phyloP scores from a whole-genome alignment of 1,140 invertebrate genomes.

The Aphidius gifuensis region DNA sequence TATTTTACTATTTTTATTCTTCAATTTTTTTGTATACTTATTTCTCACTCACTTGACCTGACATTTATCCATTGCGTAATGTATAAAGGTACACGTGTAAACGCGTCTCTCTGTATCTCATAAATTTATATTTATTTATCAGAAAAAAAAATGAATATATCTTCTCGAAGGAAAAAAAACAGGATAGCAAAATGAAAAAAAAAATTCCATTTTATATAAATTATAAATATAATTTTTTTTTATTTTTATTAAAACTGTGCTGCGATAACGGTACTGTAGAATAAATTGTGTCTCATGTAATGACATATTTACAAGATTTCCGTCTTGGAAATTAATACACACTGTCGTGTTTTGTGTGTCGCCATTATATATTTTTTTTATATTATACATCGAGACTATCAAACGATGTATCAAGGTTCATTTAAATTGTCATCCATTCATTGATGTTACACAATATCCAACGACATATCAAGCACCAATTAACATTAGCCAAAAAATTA shows the following conservation, averaged over 20 bases:
- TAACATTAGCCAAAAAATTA: too few species aligned
- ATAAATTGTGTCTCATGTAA: constrained; percentile 4
- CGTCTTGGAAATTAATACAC: constrained; percentile 7
- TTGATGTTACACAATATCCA: background rate
- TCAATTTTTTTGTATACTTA: background rate
- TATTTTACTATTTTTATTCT: too few species aligned
- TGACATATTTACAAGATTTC: constrained; percentile 7
- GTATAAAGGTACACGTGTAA: constrained; percentile 3
- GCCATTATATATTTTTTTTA: too few species aligned
- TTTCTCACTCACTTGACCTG: constrained; percentile 11
- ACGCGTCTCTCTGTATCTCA: background rate
- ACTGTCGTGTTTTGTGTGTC: too few species aligned
- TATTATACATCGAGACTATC: too few species aligned
- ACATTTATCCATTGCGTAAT: constrained; percentile 4
- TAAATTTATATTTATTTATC: background rate
- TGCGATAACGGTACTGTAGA: constrained; percentile 6
- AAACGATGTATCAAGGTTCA: too few species aligned
- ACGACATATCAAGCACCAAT: too few species aligned
- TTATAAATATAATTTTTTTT: too few species aligned
- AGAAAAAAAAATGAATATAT: constrained; percentile 1
- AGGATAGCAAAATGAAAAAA: too few species aligned
- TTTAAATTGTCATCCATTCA: background rate
- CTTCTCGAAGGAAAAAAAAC: too few species aligned
- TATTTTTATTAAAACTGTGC: background rate
- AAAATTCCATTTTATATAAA: too few species aligned